Evolutionary conservation across 2,113 vertebrate species (phyloP).

Genomic region (Dryoscopus gambensis): DNA sequence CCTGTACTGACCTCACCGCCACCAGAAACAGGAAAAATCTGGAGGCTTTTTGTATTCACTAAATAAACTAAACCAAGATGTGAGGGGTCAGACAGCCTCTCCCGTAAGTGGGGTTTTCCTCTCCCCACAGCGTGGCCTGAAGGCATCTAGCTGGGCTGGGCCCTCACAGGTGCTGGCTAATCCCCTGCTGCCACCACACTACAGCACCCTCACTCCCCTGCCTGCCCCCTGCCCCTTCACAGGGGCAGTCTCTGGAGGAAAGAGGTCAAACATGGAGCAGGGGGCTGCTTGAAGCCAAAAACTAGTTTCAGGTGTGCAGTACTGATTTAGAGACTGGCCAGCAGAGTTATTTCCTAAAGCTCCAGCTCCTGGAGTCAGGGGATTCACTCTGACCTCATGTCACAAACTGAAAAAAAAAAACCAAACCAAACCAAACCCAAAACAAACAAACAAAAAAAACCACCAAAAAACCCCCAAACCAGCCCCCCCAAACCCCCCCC

Average conservation of each 20-base stretch:
- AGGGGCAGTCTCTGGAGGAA: background rate
- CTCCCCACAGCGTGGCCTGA: background rate
- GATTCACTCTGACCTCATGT: background rate
- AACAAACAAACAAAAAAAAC: background rate
- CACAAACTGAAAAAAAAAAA: background rate
- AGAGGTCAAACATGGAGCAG: background rate
- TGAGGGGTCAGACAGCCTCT: background rate
- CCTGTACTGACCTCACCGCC: background rate
- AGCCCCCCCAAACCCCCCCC: no score
- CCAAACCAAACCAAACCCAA: background rate
- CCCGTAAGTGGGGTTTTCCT: background rate
- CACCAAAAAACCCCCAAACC: no score
- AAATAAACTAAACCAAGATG: background rate
- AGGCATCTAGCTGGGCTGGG: background rate
- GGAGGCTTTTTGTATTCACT: background rate
- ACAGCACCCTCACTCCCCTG: background rate
- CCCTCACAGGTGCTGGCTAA: background rate
- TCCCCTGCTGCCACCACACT: fast-evolving
- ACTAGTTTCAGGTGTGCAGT: background rate
- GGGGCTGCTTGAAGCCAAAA: background rate
- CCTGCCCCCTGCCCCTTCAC: background rate
- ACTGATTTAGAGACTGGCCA: background rate
- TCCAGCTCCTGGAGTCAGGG: background rate
- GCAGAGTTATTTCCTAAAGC: background rate
- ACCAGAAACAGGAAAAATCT: background rate